Conservation (phyloP, 2,888 invertebrate genomes). For the Maniola hyperantus region DNA sequence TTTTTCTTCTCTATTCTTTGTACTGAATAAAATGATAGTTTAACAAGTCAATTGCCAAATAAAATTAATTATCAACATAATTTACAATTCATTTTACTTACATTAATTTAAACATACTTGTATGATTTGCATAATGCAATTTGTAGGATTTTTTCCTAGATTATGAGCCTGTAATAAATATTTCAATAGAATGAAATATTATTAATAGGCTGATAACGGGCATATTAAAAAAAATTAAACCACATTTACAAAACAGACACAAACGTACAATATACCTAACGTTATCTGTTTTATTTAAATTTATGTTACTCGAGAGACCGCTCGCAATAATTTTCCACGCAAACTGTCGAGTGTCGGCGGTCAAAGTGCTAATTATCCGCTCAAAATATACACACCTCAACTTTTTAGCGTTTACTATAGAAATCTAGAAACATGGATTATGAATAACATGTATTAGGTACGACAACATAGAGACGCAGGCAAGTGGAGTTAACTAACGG, state of each 20-base stretch:
- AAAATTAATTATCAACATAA: background rate
- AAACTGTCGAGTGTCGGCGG: conserved; percentile 28
- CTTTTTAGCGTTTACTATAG: background rate
- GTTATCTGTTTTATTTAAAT: conserved; percentile 23
- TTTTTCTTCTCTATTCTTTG: background rate
- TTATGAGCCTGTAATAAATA: background rate
- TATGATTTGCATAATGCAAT: background rate
- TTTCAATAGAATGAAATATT: background rate
- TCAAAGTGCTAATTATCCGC: conserved; percentile 32
- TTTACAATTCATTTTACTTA: background rate
- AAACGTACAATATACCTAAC: conserved; percentile 9
- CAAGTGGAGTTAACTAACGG: conserved; percentile 5
- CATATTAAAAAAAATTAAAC: background rate
- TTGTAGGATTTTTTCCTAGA: background rate
- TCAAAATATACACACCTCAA: conserved; percentile 16
- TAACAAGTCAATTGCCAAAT: background rate
- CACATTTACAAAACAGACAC: conserved; percentile 3
- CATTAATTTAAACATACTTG: background rate
- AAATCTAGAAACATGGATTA: background rate
- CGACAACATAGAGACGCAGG: background rate
- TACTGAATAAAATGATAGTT: background rate
- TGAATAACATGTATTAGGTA: background rate
- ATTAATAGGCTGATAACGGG: background rate
- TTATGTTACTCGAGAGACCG: conserved; percentile 24
- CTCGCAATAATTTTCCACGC: conserved; percentile 34